Conservation (phyloP, 2,113 vertebrate genomes). For the Microcebus jonahi region DNA sequence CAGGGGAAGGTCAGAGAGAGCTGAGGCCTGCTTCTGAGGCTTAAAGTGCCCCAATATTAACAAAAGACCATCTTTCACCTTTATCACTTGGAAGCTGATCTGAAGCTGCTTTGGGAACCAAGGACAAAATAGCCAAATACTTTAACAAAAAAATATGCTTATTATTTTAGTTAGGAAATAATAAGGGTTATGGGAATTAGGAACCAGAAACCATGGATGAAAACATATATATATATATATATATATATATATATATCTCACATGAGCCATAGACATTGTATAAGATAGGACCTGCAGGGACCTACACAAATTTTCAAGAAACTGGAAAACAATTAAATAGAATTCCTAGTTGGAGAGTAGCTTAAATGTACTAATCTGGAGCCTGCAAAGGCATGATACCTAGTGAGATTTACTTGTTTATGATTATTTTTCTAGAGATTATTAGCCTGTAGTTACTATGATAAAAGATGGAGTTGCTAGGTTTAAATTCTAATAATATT, state of each 20-base stretch:
- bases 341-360: not conserved
- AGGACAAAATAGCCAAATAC: not conserved
- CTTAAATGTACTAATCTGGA: not conserved
- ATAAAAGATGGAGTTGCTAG: not conserved
- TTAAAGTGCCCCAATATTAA: not conserved
- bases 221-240: not conserved
- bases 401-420: slow-evolving; percentile 1
- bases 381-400: not conserved
- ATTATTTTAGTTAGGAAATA: not conserved
- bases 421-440: not conserved
- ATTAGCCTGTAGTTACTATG: not conserved
- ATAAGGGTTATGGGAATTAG: not conserved
- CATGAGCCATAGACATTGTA: not conserved
- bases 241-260: not conserved
- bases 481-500: slow-evolving; percentile 33
- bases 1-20: not conserved
- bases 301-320: not conserved
- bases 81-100: not conserved
- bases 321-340: slow-evolving; percentile 9
- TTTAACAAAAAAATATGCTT: not conserved
- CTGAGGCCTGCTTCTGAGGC: not conserved
- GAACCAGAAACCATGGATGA: not conserved
- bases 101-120: not conserved
- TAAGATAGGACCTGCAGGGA: not conserved
- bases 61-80: not conserved